Percentiles rank a stretch among this genome's conserved stretches.
Evolutionary conservation across 2,888 invertebrate genomes (phyloP).

Genomic region (Neelides folsomi): DNA sequence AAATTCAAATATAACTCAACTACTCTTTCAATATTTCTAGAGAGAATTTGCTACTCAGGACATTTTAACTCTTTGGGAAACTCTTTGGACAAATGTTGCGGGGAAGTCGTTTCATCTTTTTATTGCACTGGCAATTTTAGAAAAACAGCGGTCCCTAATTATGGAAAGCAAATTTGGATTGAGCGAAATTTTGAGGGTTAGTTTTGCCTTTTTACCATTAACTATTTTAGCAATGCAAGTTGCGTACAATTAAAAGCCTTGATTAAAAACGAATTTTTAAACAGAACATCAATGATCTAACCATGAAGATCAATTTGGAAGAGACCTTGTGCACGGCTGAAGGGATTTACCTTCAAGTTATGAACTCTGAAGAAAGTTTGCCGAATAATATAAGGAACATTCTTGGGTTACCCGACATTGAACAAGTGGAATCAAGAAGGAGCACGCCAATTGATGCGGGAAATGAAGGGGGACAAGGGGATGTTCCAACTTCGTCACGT

Average conservation of each 20-base stretch:
- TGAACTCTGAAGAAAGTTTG: constrained; percentile 51
- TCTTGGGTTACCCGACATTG: constrained; percentile 46
- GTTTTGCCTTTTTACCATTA: constrained; percentile 16
- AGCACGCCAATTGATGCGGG: too few species aligned
- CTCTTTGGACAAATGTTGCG: constrained; percentile 81
- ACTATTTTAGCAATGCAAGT: not conserved
- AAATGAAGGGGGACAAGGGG: too few species aligned
- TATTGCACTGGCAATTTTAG: constrained; percentile 84
- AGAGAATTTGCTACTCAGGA: constrained; percentile 78
- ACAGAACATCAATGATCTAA: constrained; percentile 90
- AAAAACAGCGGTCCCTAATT: constrained; percentile 71
- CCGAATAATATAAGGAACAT: constrained; percentile 58
- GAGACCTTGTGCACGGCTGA: constrained; percentile 74
- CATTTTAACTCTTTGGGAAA: constrained; percentile 87
- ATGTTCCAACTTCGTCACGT: too few species aligned
- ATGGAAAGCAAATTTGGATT: constrained; percentile 86
- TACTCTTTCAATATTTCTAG: constrained; percentile 38
- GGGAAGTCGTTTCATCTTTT: constrained; percentile 90
- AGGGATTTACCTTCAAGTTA: constrained; percentile 78
- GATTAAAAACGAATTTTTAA: constrained; percentile 34
- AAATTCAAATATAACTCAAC: constrained; percentile 31
- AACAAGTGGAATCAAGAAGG: constrained; percentile 8
- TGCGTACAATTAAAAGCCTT: not conserved
- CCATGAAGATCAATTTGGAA: constrained; percentile 70
- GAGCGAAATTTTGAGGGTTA: constrained; percentile 85